Evolutionary conservation across 2,888 invertebrate genomes (phyloP).

Genomic region (Galeruca laticollis): DNA sequence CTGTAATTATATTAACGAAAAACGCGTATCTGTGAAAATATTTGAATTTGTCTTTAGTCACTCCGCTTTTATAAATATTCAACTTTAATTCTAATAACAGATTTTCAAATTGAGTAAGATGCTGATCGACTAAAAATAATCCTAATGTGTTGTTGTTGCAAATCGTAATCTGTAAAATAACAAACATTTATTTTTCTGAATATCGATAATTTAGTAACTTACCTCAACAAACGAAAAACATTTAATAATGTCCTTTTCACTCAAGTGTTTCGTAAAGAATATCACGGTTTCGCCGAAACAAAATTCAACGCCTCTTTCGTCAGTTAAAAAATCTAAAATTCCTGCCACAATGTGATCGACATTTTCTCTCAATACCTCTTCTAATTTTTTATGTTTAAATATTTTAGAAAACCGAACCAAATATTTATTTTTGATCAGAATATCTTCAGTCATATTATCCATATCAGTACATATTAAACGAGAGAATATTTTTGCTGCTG

Average conservation of each 20-base stretch:
- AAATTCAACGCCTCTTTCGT: slow-evolving; percentile 52
- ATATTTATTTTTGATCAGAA: slow-evolving; percentile 54
- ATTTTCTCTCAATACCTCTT: slow-evolving; percentile 46
- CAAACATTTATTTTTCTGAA: slow-evolving; percentile 7
- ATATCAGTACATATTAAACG: slow-evolving; percentile 53
- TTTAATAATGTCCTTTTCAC: slow-evolving; percentile 60
- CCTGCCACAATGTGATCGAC: slow-evolving; percentile 59
- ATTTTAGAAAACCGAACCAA: slow-evolving; percentile 57
- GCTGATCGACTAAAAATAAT: slow-evolving; percentile 41
- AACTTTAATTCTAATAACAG: slow-evolving; percentile 61
- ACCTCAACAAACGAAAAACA: slow-evolving; percentile 54
- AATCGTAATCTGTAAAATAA: slow-evolving; percentile 62
- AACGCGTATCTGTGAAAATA: slow-evolving; percentile 70
- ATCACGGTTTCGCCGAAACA: slow-evolving; percentile 49
- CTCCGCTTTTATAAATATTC: slow-evolving; percentile 69
- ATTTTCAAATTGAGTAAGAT: slow-evolving; percentile 54
- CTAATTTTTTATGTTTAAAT: slow-evolving; percentile 51
- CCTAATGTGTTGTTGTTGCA: slow-evolving; percentile 46
- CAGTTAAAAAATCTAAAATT: slow-evolving; percentile 60
- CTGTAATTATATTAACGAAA: slow-evolving; percentile 67
- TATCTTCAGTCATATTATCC: slow-evolving; percentile 54
- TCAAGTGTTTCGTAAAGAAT: slow-evolving; percentile 60
- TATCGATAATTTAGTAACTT: slow-evolving; percentile 18
- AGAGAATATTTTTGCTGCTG: slow-evolving; percentile 52
- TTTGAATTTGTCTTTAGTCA: slow-evolving; percentile 69